phyloP scores from a whole-genome alignment of 2,888 invertebrate species.

The Apantesis nais region DNA sequence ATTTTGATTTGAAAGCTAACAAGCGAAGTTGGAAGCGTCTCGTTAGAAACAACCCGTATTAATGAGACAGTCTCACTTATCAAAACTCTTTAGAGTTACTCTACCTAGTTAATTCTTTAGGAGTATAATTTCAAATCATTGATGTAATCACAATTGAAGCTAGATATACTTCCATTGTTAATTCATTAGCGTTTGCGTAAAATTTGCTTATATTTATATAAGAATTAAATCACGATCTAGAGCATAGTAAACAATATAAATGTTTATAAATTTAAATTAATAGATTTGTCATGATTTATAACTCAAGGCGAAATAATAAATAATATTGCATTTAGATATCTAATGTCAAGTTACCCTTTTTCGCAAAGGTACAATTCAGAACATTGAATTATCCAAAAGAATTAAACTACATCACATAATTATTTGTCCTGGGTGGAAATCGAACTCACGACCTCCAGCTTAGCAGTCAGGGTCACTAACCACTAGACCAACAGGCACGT shows the following conservation, averaged over 20 bases:
- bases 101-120: slow-evolving; percentile 59
- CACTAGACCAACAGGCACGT: no score
- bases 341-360: no score
- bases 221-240: not conserved
- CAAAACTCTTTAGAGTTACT: slow-evolving; percentile 65
- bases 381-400: no score
- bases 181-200: not conserved
- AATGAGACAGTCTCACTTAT: slow-evolving; percentile 64
- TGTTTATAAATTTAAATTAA: no score
- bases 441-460: no score
- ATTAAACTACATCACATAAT: no score
- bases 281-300: no score
- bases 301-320: no score
- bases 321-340: no score
- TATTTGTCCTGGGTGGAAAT: no score
- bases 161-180: not conserved
- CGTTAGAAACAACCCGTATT: slow-evolving; percentile 61
- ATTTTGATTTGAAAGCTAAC: slow-evolving; percentile 63
- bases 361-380: no score
- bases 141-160: slow-evolving; percentile 5
- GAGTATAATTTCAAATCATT: slow-evolving; percentile 22
- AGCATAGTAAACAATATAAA: not conserved
- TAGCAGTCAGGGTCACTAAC: no score
- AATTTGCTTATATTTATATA: not conserved
- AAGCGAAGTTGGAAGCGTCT: slow-evolving; percentile 67